A percentile compares a stretch with the other conserved stretches of the same genome.
Evolutionary conservation across 2,888 invertebrate species (phyloP).

Genomic region (Copidosoma aretas): DNA sequence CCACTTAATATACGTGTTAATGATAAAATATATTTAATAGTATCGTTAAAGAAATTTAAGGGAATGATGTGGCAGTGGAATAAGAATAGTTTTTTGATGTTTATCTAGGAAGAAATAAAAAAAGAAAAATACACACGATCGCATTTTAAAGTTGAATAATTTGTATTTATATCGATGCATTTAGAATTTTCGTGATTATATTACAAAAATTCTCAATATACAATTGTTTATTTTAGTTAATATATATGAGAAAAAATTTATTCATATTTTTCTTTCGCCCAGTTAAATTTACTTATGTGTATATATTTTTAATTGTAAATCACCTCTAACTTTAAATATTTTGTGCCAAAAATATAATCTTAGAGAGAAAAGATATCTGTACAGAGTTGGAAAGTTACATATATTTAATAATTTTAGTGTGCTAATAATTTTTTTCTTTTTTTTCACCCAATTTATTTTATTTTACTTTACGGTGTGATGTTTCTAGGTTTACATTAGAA

Average conservation of each 20-base stretch:
- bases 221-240: neutral
- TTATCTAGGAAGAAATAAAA: neutral
- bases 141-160: neutral
- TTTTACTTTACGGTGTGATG: slow-evolving; percentile 37
- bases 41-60: slow-evolving; percentile 25
- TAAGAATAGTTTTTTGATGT: slow-evolving; percentile 8
- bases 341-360: slow-evolving; percentile 40
- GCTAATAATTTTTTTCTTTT: slow-evolving; percentile 35
- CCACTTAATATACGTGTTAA: slow-evolving; percentile 26
- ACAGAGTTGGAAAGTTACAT: slow-evolving; percentile 40
- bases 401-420: slow-evolving; percentile 38
- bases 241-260: neutral
- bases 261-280: slow-evolving; percentile 21
- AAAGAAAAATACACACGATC: neutral
- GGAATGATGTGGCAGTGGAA: slow-evolving; percentile 14
- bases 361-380: slow-evolving; percentile 34
- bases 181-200: neutral
- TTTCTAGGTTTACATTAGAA: slow-evolving; percentile 39
- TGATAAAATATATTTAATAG: slow-evolving; percentile 30
- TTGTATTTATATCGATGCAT: neutral
- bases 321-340: slow-evolving; percentile 34
- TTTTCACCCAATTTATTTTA: slow-evolving; percentile 33
- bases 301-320: slow-evolving; percentile 31
- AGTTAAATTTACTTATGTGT: slow-evolving; percentile 22
- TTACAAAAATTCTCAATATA: neutral